Evolutionary conservation across 2,113 vertebrate species (phyloP), one percentile per base, ranked within the genome.

Genomic region (Panurus biarmicus): DNA sequence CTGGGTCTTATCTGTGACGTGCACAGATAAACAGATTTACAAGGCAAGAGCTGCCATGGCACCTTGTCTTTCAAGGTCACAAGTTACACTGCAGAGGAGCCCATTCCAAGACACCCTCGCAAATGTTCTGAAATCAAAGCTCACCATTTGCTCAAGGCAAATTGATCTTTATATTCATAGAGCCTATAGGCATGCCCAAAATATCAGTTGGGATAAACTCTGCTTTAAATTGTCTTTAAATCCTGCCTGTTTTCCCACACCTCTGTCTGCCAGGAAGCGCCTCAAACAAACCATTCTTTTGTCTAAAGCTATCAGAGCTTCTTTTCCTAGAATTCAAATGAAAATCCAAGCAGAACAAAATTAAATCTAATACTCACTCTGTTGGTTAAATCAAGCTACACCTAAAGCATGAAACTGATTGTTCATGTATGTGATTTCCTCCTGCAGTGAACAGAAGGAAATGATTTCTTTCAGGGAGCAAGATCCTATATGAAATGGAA

Each of bases 21-120:
- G 83, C 26, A 64, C 31, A 77, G 96, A 97, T 95, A 96, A 94
- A 96, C 58, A 96, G 70, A 86, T 94, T 96, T 82, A 66, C 73
- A 40, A 54, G 91, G 89, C 83, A 57, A 18, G 19, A 93, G 66
- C 38, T 79, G 61, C 62, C 57, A 36, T 3, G 64, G 57, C 82
- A 87, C 92, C 72, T 93, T 66, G 64, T 58, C 33, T 89, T 47
- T 83, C 93, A 95, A 95, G 88, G 87, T 92, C 85, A 96, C 80
- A 62, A 23, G 80, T 93, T 74, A 64, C n/a, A 29, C 65, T 31
- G 58, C 64, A 85, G 76, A 87, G 92, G 45, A 54, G 66, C 29
- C 80, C 74, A 28, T 23, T 74, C 26, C 58, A 36, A 48, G 31
- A 14, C 28, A 56, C 25, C 15, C 12, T 62, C 20, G 57, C 12